Percentiles rank a stretch among this genome's conserved stretches.
Evolutionary conservation across 2,113 vertebrate species (phyloP).

Genomic region (Microcebus jonahi): DNA sequence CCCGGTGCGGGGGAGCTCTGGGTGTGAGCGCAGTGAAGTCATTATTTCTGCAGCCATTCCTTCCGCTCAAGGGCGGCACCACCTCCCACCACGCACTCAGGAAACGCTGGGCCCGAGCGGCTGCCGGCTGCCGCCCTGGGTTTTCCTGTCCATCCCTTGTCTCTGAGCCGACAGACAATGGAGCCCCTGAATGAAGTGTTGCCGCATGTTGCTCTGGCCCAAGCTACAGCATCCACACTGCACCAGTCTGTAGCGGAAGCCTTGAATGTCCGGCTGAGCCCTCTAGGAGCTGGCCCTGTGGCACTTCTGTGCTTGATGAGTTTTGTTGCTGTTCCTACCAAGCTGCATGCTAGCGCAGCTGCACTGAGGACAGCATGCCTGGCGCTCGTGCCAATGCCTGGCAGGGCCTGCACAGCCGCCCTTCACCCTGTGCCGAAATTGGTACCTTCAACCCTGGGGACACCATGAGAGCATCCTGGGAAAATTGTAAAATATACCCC

Average conservation of each 20-base stretch:
- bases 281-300: too few species aligned
- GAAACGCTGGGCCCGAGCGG: too few species aligned
- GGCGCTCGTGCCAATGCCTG: background rate
- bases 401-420: background rate
- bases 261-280: background rate
- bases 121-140: accelerated
- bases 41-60: background rate
- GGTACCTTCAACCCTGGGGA: background rate
- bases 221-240: background rate
- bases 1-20: accelerated
- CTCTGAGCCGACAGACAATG: background rate
- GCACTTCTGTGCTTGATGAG: background rate
- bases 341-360: background rate
- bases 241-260: accelerated
- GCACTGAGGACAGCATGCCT: background rate
- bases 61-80: background rate
- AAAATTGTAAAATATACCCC: background rate
- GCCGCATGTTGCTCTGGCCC: background rate
- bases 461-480: background rate
- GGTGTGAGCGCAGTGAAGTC: background rate
- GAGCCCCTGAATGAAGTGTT: background rate
- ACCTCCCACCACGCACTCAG: too few species aligned
- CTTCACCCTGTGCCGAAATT: background rate
- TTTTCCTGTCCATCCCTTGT: background rate
- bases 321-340: background rate